Conservation (phyloP, 2,113 vertebrate genomes). For the Ranitomeya variabilis region DNA sequence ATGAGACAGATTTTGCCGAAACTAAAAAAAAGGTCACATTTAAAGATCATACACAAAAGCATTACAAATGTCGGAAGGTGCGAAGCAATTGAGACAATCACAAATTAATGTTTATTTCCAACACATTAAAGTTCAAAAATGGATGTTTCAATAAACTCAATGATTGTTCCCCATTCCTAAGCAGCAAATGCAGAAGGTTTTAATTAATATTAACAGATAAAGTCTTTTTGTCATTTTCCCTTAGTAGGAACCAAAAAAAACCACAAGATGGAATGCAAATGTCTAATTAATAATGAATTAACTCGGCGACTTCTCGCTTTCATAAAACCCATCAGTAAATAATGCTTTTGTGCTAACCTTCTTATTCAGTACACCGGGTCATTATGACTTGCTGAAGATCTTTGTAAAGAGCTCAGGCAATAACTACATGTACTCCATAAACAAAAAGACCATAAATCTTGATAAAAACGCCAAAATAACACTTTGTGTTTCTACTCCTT, state of each 20-base stretch:
- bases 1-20: conserved; percentile 18
- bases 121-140: not conserved
- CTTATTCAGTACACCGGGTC: not conserved
- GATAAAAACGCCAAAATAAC: not conserved
- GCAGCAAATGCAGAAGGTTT: not conserved
- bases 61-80: conserved; percentile 6
- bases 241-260: not conserved
- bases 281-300: not conserved
- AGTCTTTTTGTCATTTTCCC: not conserved
- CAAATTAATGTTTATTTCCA: not conserved
- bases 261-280: not conserved
- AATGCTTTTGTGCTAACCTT: not conserved
- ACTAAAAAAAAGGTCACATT: conserved; percentile 42
- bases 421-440: not conserved
- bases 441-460: not conserved
- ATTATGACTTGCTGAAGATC: not conserved
- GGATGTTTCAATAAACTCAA: not conserved
- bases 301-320: not conserved
- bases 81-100: not conserved
- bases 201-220: not conserved
- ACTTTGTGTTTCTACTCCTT: not conserved
- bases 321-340: not conserved
- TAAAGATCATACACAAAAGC: conserved; percentile 33
- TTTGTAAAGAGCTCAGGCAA: not conserved
- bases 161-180: not conserved